Evolutionary conservation across 2,797 vertebrate species (phyloP).

Genomic region (Xyrichtys novacula): DNA sequence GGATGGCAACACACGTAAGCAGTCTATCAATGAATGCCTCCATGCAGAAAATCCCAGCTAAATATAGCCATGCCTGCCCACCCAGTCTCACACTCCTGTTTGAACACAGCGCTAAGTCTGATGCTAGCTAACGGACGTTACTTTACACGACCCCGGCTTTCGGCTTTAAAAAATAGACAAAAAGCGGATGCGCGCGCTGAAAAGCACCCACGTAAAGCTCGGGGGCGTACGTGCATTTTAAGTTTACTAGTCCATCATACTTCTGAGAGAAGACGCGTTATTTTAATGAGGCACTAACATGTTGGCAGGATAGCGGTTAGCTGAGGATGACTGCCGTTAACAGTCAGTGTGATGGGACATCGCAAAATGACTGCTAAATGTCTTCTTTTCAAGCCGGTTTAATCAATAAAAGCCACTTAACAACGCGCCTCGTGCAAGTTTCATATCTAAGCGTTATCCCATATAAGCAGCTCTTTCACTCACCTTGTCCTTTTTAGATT

Average conservation of each 20-base stretch:
- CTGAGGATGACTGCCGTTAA: slow-evolving; percentile 46
- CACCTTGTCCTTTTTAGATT: slow-evolving; percentile 89
- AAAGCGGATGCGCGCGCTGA: no score
- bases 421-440: not conserved
- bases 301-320: slow-evolving; percentile 58
- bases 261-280: not conserved
- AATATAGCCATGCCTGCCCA: slow-evolving; percentile 57
- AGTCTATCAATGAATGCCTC: slow-evolving; percentile 21
- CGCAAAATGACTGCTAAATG: slow-evolving; percentile 25
- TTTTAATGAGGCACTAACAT: slow-evolving; percentile 26
- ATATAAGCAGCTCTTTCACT: slow-evolving; percentile 23
- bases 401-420: not conserved
- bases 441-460: accelerated
- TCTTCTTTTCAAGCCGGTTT: not conserved
- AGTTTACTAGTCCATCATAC: not conserved
- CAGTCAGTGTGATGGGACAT: slow-evolving; percentile 54
- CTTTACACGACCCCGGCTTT: slow-evolving; percentile 32
- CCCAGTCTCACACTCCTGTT: slow-evolving; percentile 45
- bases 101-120: slow-evolving; percentile 44
- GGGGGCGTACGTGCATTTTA: not conserved
- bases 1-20: slow-evolving; percentile 10
- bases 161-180: not conserved
- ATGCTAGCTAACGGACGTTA: slow-evolving; percentile 51
- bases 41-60: slow-evolving; percentile 41
- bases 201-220: not conserved